Evolutionary conservation across 2,888 invertebrate genomes (phyloP).

Genomic region (Eupeodes latifasciatus): DNA sequence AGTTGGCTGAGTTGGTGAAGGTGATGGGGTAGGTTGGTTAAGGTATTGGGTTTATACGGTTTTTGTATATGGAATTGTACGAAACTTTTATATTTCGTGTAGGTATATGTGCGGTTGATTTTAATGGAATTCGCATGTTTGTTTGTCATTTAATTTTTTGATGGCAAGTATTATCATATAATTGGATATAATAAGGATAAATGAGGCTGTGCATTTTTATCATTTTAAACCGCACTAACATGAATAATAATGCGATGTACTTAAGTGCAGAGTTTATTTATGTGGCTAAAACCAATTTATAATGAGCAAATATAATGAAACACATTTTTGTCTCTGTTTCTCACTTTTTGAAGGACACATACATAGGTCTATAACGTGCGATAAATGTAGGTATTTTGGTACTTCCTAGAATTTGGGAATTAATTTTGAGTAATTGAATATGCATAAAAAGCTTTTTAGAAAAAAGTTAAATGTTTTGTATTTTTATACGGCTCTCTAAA

Average conservation of each 20-base stretch:
- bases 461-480: too few species aligned
- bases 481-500: too few species aligned
- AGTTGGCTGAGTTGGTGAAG: too few species aligned
- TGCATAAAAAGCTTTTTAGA: conserved; percentile 4
- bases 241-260: conserved; percentile 31
- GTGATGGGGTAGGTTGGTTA: background rate
- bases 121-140: conserved; percentile 73
- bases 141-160: conserved; percentile 61
- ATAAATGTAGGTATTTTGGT: background rate
- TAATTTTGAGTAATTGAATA: background rate
- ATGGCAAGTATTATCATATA: conserved; percentile 49
- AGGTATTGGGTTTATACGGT: background rate
- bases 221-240: conserved; percentile 40
- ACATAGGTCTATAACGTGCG: too few species aligned
- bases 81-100: background rate
- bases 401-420: background rate
- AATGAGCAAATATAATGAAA: conserved; percentile 12
- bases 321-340: background rate
- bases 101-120: conserved; percentile 30
- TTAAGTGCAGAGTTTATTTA: conserved; percentile 43
- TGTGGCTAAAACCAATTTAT: conserved; percentile 35
- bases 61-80: background rate
- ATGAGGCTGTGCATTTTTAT: conserved; percentile 27
- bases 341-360: background rate
- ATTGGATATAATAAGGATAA: conserved; percentile 53